Evolutionary conservation across 2,113 vertebrate genomes (phyloP).

Genomic region (Ailurus styani): DNA sequence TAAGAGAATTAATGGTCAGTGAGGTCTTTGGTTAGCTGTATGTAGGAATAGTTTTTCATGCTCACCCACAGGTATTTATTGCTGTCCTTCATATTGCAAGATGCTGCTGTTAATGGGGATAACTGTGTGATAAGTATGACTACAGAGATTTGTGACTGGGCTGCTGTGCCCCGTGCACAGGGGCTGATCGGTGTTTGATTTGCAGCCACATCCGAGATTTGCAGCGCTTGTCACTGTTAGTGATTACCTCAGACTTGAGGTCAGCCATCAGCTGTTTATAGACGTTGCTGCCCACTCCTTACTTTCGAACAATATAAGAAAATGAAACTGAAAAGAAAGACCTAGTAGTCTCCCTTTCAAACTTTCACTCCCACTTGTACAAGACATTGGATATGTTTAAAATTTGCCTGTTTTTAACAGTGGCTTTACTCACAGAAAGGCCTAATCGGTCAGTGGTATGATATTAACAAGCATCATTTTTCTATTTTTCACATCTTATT

Average conservation of each 20-base stretch:
- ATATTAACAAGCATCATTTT: background rate
- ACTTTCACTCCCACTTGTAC: background rate
- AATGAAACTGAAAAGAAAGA: background rate
- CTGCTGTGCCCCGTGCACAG: background rate
- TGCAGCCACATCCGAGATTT: slow-evolving; percentile 38
- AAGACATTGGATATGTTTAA: background rate
- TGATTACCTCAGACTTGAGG: slow-evolving; percentile 12
- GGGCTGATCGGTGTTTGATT: slow-evolving; percentile 8
- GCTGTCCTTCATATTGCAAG: background rate
- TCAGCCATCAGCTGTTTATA: background rate
- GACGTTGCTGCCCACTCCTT: background rate
- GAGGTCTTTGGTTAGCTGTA: background rate
- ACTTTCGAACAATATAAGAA: background rate
- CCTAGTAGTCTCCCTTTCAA: background rate
- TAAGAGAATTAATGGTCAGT: background rate
- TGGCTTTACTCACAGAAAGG: background rate
- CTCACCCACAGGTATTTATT: background rate
- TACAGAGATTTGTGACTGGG: slow-evolving; percentile 37
- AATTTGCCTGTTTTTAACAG: background rate
- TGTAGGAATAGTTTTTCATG: background rate
- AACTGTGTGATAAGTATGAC: slow-evolving; percentile 20
- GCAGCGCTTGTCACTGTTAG: background rate
- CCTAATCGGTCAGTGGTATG: background rate
- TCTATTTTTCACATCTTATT: background rate
- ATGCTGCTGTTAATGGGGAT: slow-evolving; percentile 17